Evolutionary conservation across 2,888 invertebrate species (phyloP).

Genomic region (Microctonus aethiopoides): DNA sequence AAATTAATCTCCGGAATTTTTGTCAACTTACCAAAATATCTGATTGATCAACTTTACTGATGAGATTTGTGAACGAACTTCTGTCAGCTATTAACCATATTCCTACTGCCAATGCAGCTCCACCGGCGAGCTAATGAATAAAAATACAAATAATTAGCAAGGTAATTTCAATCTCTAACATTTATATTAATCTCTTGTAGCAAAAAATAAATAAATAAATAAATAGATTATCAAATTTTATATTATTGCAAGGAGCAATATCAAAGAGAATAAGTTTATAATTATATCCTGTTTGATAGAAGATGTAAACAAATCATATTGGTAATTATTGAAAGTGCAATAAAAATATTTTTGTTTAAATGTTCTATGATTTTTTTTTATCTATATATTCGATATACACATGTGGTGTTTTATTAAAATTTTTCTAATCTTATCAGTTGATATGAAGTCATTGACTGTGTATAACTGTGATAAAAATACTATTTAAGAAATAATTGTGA

Average conservation of each 20-base stretch:
- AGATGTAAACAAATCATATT: too few species aligned
- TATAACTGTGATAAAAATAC: neutral
- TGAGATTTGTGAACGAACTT: constrained; percentile 71
- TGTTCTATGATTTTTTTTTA: neutral
- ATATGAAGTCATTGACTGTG: neutral
- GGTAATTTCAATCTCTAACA: too few species aligned
- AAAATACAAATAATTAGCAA: too few species aligned
- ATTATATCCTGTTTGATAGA: too few species aligned
- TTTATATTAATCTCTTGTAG: neutral
- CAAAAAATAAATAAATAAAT: neutral
- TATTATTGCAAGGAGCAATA: neutral
- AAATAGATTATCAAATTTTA: neutral
- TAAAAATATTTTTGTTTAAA: too few species aligned
- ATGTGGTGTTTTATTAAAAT: too few species aligned
- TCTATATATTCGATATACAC: neutral
- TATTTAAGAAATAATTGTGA: neutral
- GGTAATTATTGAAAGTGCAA: too few species aligned
- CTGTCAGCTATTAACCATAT: constrained; percentile 78
- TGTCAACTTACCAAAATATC: constrained; percentile 54
- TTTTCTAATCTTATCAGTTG: neutral
- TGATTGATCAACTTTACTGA: constrained; percentile 54
- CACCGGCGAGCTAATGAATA: constrained; percentile 71
- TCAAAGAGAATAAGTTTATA: neutral
- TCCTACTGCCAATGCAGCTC: constrained; percentile 74
- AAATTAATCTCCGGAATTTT: neutral